phyloP scores from a whole-genome alignment of 2,888 invertebrate species.

The Lordiphosa andalusiaca region DNA sequence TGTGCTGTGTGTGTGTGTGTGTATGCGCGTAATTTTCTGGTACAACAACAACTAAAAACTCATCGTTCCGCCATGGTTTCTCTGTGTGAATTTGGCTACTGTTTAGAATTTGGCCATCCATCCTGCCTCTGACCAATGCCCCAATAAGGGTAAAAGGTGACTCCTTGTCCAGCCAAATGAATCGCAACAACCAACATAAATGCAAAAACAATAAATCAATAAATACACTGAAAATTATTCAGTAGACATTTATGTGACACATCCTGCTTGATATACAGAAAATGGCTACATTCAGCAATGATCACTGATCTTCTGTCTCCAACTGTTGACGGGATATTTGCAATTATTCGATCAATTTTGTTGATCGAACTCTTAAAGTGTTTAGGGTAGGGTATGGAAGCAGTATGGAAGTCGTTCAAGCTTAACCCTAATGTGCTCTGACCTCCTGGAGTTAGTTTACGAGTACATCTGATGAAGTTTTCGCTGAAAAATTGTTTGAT shows the following conservation, averaged over 20 bases:
- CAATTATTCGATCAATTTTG: too few species aligned
- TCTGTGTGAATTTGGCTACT: constrained; percentile 22
- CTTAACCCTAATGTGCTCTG: too few species aligned
- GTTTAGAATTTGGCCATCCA: constrained; percentile 6
- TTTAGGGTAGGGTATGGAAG: too few species aligned
- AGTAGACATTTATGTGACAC: neutral
- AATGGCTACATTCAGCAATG: too few species aligned
- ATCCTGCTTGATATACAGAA: too few species aligned
- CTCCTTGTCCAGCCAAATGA: constrained; percentile 52
- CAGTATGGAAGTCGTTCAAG: too few species aligned
- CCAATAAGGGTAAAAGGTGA: constrained; percentile 2
- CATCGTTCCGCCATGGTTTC: constrained; percentile 29
- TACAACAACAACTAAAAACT: constrained; percentile 62
- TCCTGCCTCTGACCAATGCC: neutral
- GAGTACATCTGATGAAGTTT: too few species aligned
- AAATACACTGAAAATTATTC: constrained; percentile 46
- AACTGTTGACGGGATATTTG: too few species aligned
- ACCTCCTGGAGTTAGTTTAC: too few species aligned
- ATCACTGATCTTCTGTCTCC: too few species aligned
- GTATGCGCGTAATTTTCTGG: constrained; percentile 54
- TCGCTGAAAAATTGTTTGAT: too few species aligned
- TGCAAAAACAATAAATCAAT: constrained; percentile 68
- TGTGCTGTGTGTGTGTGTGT: constrained; percentile 11
- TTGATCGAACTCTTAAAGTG: too few species aligned
- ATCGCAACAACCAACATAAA: constrained; percentile 56